phyloP scores from a whole-genome alignment of 2,113 vertebrate genomes.

The Pao palembangensis region DNA sequence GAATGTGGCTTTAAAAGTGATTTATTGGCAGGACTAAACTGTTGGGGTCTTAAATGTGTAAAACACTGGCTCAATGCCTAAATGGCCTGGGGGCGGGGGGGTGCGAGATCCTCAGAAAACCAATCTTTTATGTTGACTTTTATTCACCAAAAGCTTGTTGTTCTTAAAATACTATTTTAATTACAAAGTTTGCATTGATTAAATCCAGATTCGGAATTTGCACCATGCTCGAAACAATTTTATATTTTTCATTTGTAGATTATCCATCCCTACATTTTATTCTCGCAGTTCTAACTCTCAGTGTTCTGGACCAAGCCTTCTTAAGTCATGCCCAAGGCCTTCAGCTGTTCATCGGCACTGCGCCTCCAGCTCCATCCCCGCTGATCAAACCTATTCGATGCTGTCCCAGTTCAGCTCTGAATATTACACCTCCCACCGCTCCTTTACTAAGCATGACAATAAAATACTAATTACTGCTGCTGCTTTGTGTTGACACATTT shows the following conservation, averaged over 20 bases:
- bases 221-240: no score
- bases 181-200: no score
- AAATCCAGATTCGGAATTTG: no score
- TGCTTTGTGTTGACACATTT: conserved; percentile 35
- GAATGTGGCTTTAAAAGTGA: background rate
- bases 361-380: conserved; percentile 10
- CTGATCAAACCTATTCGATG: background rate
- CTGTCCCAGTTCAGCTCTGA: background rate
- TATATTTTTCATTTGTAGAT: no score
- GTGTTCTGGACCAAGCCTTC: conserved; percentile 1
- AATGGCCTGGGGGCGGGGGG: no score
- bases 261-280: no score
- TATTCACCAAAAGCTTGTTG: no score
- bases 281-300: background rate
- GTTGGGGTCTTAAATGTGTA: conserved; percentile 8
- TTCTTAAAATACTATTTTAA: no score
- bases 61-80: background rate
- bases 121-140: no score
- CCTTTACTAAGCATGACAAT: conserved; percentile 22
- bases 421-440: conserved; percentile 11
- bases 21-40: background rate
- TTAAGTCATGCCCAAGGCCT: conserved; percentile 18
- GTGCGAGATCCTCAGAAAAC: no score
- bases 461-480: conserved; percentile 40
- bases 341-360: conserved; percentile 12